phyloP scores from a whole-genome alignment of 2,113 vertebrate species.

The Ginglymostoma cirratum region DNA sequence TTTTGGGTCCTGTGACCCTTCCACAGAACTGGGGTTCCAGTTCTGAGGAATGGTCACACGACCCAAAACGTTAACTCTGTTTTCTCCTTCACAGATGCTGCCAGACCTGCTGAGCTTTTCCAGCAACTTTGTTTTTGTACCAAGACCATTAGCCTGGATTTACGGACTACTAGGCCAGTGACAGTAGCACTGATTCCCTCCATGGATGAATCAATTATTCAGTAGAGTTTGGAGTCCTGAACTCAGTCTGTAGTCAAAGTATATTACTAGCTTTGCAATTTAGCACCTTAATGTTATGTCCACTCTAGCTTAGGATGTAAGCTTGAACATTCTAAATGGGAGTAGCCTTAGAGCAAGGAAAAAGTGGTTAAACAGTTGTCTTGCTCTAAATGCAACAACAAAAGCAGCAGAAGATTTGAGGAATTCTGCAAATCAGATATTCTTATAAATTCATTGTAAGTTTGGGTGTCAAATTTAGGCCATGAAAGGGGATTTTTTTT shows the following conservation, averaged over 20 bases:
- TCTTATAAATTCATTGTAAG: not conserved
- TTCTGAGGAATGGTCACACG: too few species aligned
- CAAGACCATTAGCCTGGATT: too few species aligned
- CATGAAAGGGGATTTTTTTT: not conserved
- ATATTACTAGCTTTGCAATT: not conserved
- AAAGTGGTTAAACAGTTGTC: not conserved
- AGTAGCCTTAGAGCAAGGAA: not conserved
- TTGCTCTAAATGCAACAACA: not conserved
- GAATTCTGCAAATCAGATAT: not conserved
- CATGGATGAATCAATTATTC: too few species aligned
- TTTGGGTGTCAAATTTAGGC: not conserved
- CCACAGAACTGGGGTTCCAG: too few species aligned
- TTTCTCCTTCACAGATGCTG: too few species aligned
- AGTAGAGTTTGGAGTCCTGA: not conserved
- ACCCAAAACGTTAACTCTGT: too few species aligned
- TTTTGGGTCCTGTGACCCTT: too few species aligned
- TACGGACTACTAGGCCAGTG: too few species aligned
- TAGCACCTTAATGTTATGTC: not conserved
- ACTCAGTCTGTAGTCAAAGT: not conserved
- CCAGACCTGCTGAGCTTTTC: too few species aligned
- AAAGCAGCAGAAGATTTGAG: not conserved
- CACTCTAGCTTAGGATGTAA: not conserved
- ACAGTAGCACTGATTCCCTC: too few species aligned
- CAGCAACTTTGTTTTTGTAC: too few species aligned
- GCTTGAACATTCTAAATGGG: not conserved